A percentile compares a stretch with the other conserved stretches of the same genome.
These are phyloP conservation scores for Sander vitreus DNA, from an alignment of 2,113 vertebrate species.

Conservation along the genomic window DNA sequence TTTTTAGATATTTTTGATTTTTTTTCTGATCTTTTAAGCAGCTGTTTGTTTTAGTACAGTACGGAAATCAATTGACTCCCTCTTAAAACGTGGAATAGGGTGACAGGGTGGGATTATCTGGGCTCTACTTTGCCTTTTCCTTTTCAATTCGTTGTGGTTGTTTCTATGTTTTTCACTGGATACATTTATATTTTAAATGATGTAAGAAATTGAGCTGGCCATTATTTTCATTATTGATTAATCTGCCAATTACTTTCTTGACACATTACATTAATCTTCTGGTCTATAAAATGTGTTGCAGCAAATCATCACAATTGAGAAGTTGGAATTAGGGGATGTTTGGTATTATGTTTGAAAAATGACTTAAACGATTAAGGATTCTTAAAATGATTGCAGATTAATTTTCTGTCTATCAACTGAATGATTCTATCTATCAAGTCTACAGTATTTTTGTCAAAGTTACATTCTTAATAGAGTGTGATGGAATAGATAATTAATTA, in stretches of 20 bases:
- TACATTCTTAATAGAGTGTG: conserved; percentile 17
- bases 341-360: background rate
- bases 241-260: too few relatives aligned
- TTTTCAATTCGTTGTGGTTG: background rate
- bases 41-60: background rate
- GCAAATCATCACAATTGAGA: background rate
- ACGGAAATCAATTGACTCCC: background rate
- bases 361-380: background rate
- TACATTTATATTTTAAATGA: background rate
- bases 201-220: background rate
- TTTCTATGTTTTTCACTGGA: background rate
- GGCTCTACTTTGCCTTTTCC: background rate
- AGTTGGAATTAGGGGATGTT: background rate
- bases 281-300: background rate
- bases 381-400: background rate
- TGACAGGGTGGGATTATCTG: background rate
- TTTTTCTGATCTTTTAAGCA: conserved; percentile 2
- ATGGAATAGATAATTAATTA: conserved; percentile 26
- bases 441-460: background rate
- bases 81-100: background rate
- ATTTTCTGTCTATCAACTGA: background rate
- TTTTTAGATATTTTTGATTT: background rate
- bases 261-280: background rate
- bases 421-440: background rate
- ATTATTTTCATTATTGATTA: background rate